Evolutionary conservation across 2,888 invertebrate genomes (phyloP), one percentile per base, ranked within the genome.

Genomic region (Gymnoscelis rufifasciata): DNA sequence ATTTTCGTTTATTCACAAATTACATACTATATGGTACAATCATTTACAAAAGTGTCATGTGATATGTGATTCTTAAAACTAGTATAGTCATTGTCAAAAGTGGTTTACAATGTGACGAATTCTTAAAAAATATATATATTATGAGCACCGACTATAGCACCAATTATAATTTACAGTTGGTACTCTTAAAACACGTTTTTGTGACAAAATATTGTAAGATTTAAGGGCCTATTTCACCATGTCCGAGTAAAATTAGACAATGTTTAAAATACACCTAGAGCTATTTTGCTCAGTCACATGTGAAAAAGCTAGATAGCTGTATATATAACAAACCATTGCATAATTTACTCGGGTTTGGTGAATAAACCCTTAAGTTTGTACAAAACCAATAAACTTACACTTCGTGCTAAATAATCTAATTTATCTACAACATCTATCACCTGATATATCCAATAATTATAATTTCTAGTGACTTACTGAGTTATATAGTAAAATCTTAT

Each of bases 31-130:
- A 88, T 87, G 70, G 66, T 87, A 88, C 87, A 86, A 74, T 65
- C 79, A 83, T 83, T 80, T 86, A 84, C 86, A 83, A 68, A 65
- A 73, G 71, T 81, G 80, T 83, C 80, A 81, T 84, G 80, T 80
- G 80, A 80, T 83, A 82, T 77, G 77, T 79, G 69, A 56, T 56
- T 64, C 60, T 70, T 73, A 74, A 37, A 55, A 10, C 37, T 37
- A 14, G 36, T 30, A 51, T 41, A 54, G 49, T 49, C 52, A 45
- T 29, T 26, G 50, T 44, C 53, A 52, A 54, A 51, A 52, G 42
- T 47, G 19, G 24, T 43, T 35, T 27, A 42, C 31, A 12, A 29
- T 38, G 15, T 41, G 29, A 36, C 44, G 10, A 15, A 8, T 43
- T 15, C 10, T 26, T 30, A 30, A n/a, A n/a, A n/a, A 27, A 39